Base-by-base conservation (phyloP, 2,797 vertebrate genomes). In the Gallinago solitaria region DNA sequence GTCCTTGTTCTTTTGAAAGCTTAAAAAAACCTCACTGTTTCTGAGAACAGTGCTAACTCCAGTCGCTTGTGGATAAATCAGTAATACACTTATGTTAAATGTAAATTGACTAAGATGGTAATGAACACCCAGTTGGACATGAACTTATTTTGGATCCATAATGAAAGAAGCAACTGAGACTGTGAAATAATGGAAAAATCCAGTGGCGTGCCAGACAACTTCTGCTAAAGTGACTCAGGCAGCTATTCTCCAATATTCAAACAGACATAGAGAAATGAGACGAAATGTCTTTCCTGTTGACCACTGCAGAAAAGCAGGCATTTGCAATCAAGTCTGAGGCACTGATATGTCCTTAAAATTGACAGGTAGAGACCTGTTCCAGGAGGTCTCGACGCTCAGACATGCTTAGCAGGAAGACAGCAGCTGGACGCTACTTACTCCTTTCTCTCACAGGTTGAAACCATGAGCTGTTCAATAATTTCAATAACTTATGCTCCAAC, bases 101-200 rank as follows among this genome's bases (percentile, higher is more conserved):
- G 24, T 15, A 39, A 85, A 85, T 9, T 64, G 28, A 61, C 39
- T 18, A 47, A 20, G 33, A 50, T 8, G 21, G 39, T 28, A 85
- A 83, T 0, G 0, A 89, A 81, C 23, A 70, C 16, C 14, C 19
- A 1, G 18, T 1, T 59, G 61, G 57, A 54, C 24, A 6, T 0
- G 4, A 79, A 35, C 12, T 74, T 59, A 50, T 41, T 75, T 28
- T 65, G 54, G 65, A 74, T 47, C 24, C 33, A 27, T 15, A 61
- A 61, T 0, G 2, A 43, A 87, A 65, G 24, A 25, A 80, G 41
- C 23, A 74, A 71, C 18, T 3, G 30, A 80, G 76, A 35, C 23
- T 15, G 12, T 21, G 51, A 87, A 92, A 93, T 9, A 48, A 33
- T 7, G 15, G 69, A 17, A 93, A 59, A 84, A 95, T 30, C 47